Evolutionary conservation across 2,113 vertebrate species (phyloP), one percentile per base, ranked within the genome.

Genomic region (Perccottus glenii): DNA sequence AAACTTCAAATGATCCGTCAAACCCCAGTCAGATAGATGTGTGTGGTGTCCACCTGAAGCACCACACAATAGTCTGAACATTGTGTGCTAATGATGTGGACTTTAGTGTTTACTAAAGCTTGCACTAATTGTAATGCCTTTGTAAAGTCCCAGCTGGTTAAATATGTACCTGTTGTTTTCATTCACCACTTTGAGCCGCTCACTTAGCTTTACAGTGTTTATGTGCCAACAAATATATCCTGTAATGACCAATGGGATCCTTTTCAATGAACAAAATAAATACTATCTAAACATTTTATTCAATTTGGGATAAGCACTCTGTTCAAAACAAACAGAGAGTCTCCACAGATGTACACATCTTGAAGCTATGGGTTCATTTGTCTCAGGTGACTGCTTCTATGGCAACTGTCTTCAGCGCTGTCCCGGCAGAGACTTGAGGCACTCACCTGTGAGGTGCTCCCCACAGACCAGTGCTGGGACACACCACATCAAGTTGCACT

Each of bases 61-160:
- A 84, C 75, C 78, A 35, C 55, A 60, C 53, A 44, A 83, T 78
- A 81, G 81, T 60, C 55, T 76, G 67, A 55, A 50, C 65, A 44
- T 53, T 61, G 67, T 73, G 70, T 70, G 73, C 72, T 56, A 58
- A 77, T 7, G 12, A 69, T 69, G 62, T 62, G 60, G 61, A 79
- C 70, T 68, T n/a, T 32, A 64, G 64, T 85, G 81, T 87, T 86
- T 66, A 80, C 81, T 50, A 64, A 84, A 76, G 69, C 68, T 66
- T 16, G 61, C 51, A 63, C 16, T 75, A 57, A 85, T 45, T 78
- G 75, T 46, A 75, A 59, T 46, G 48, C 52, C 62, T 67, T 82
- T 77, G 67, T 68, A 49, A 71, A 75, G 75, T 66, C 56, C 46
- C 89, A 90, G 88, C 89, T 90, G 89, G 8, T 86, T 89, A 89